phyloP scores from a whole-genome alignment of 2,113 vertebrate species.

The Hystrix cristata region DNA sequence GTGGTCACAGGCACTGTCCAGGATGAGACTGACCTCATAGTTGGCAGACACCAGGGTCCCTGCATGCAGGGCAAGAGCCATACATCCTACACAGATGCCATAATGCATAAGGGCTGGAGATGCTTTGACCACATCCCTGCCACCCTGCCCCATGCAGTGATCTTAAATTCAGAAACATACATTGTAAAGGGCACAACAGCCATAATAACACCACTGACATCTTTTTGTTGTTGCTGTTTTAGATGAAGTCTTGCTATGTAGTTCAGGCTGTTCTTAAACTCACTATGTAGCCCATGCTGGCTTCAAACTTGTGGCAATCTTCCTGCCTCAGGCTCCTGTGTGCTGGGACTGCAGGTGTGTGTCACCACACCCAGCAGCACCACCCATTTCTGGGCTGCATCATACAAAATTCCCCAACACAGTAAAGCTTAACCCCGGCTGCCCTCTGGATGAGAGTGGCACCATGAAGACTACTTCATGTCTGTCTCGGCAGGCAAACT shows the following conservation, averaged over 20 bases:
- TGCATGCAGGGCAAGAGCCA: constrained; percentile 84
- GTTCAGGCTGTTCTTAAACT: too few species aligned
- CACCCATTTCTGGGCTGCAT: neutral
- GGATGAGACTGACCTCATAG: constrained; percentile 90
- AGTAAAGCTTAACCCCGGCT: neutral
- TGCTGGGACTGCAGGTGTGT: too few species aligned
- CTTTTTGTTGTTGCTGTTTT: too few species aligned
- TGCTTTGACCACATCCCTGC: constrained; percentile 71
- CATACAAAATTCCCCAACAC: neutral
- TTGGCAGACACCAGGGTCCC: constrained; percentile 87
- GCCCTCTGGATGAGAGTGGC: neutral
- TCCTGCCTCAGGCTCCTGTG: too few species aligned
- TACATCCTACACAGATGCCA: constrained; percentile 85
- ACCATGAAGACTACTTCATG: neutral
- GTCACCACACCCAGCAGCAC: neutral
- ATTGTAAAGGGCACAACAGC: constrained; percentile 50
- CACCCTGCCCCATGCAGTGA: constrained; percentile 80
- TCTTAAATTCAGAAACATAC: constrained; percentile 79
- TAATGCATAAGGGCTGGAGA: constrained; percentile 85
- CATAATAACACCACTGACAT: neutral
- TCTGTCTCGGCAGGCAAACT: neutral
- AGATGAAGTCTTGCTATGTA: too few species aligned
- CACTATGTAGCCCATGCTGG: too few species aligned
- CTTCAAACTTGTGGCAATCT: too few species aligned
- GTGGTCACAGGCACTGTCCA: constrained; percentile 88